A percentile compares a stretch with the other conserved stretches of the same genome.
Conservation (phyloP, 2,888 invertebrate species). For the Erebia aethiops region DNA sequence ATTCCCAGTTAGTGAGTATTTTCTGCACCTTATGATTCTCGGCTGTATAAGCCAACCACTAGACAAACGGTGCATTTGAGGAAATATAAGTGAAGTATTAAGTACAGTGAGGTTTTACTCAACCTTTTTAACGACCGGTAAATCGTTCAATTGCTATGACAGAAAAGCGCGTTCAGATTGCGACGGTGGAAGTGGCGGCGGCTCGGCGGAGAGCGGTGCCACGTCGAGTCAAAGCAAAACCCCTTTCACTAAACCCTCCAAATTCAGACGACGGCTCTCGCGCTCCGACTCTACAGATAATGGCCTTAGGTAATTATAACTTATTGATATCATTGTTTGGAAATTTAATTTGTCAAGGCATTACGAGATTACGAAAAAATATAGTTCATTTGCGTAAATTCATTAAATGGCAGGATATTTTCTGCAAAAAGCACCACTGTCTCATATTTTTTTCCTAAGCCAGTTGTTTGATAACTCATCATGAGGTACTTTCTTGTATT, state of each 20-base stretch:
- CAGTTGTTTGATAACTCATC: too few relatives aligned
- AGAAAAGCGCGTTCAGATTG: slow-evolving; percentile 70
- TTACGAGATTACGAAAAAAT: neutral
- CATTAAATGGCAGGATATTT: neutral
- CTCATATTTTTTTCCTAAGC: neutral
- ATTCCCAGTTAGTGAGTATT: too few relatives aligned
- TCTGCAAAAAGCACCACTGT: neutral
- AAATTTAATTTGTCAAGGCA: neutral
- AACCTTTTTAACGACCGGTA: too few relatives aligned
- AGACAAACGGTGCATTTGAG: too few relatives aligned
- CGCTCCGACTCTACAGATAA: slow-evolving; percentile 64
- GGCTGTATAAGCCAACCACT: too few relatives aligned
- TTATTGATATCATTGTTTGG: neutral
- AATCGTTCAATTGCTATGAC: neutral
- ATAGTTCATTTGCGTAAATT: neutral
- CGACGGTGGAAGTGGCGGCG: slow-evolving; percentile 72
- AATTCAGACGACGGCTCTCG: slow-evolving; percentile 68
- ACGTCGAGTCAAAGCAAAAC: slow-evolving; percentile 74
- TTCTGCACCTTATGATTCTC: too few relatives aligned
- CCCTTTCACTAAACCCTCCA: slow-evolving; percentile 61
- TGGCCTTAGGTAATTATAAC: slow-evolving; percentile 60
- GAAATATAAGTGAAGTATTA: too few relatives aligned
- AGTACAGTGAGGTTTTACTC: too few relatives aligned
- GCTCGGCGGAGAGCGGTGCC: slow-evolving; percentile 75
- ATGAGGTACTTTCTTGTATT: too few relatives aligned